These are phyloP conservation scores for Onchidella celtica DNA, from an alignment of 2,888 invertebrate species.

Conservation along the genomic window DNA sequence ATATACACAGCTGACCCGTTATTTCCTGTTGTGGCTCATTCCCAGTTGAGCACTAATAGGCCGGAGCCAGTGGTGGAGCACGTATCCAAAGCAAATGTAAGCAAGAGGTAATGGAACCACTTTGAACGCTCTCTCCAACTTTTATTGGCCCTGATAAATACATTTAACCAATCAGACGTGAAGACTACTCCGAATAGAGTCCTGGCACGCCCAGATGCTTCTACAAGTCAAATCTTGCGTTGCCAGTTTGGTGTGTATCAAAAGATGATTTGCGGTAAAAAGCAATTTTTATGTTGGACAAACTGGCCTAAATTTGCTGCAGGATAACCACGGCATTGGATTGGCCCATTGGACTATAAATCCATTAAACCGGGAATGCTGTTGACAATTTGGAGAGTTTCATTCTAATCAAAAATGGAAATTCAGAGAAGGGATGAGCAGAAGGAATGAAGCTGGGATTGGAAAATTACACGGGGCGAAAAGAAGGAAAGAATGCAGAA, in stretches of 20 bases:
- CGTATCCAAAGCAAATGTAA: background rate
- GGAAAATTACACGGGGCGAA: too few species aligned
- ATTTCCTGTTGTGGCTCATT: background rate
- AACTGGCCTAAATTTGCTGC: too few species aligned
- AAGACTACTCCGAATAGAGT: constrained; percentile 13
- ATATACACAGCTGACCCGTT: background rate
- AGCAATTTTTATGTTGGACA: too few species aligned
- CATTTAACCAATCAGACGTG: constrained; percentile 29
- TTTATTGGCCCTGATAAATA: constrained; percentile 11
- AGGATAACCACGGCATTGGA: too few species aligned
- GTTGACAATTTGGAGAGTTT: too few species aligned
- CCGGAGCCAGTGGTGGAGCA: background rate
- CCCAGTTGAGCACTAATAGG: constrained; percentile 1
- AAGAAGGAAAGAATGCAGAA: too few species aligned
- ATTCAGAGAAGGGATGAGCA: too few species aligned
- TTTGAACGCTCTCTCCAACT: background rate
- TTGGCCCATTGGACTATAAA: too few species aligned
- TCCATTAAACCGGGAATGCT: too few species aligned
- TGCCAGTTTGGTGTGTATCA: background rate
- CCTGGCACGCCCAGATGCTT: constrained; percentile 6
- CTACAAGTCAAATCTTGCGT: background rate
- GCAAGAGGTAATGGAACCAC: background rate
- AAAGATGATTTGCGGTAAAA: too few species aligned
- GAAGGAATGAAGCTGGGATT: too few species aligned
- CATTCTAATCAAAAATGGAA: too few species aligned